Percentiles rank a stretch among this genome's conserved stretches.
These are phyloP conservation scores for Bradypodion pumilum DNA, from an alignment of 2,797 vertebrate species.

Conservation along the genomic window DNA sequence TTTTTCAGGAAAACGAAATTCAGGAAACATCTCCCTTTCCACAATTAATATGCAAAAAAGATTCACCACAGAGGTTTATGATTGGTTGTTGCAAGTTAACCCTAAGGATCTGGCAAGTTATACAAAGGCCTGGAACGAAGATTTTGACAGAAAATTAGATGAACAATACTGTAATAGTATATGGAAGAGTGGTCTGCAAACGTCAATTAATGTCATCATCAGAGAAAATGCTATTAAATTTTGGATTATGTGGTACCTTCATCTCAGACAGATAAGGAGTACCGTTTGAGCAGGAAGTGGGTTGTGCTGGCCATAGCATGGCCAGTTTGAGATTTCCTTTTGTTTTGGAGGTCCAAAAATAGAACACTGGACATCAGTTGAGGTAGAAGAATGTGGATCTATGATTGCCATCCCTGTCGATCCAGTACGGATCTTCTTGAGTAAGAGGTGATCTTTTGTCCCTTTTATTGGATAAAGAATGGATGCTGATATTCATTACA, in stretches of 20 bases:
- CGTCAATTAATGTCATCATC: constrained; percentile 28
- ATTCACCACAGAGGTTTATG: constrained; percentile 7
- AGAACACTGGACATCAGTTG: neutral
- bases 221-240: constrained; percentile 28
- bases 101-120: constrained; percentile 33
- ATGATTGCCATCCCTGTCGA: neutral
- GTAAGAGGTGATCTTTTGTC: neutral
- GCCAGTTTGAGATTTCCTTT: neutral
- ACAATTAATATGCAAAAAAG: constrained; percentile 20
- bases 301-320: neutral
- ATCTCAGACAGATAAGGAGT: neutral
- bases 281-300: neutral
- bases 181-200: constrained; percentile 23
- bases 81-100: constrained; percentile 32
- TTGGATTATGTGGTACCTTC: constrained; percentile 11
- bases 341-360: neutral
- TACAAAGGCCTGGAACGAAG: constrained; percentile 22
- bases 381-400: neutral
- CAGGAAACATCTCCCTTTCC: neutral
- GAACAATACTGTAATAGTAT: constrained; percentile 33
- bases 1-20: neutral
- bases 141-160: constrained; percentile 38
- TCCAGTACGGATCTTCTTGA: neutral
- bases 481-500: neutral
- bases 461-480: neutral